Conservation (phyloP, 2,797 vertebrate genomes). For the Spheniscus humboldti region DNA sequence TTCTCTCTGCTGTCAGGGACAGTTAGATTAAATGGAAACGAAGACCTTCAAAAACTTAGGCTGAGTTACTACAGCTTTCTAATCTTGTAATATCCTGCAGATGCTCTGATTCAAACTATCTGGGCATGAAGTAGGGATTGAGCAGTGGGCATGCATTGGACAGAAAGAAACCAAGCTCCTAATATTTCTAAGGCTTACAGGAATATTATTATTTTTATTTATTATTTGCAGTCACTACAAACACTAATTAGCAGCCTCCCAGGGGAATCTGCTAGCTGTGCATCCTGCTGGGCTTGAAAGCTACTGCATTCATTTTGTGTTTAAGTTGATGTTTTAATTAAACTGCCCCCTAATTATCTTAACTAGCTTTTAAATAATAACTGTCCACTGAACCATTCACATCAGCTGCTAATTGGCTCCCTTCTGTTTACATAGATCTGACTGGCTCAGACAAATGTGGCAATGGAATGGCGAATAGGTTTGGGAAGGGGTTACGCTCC, state of each 20-base stretch:
- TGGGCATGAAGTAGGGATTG: background rate
- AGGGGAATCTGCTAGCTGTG: background rate
- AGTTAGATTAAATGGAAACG: background rate
- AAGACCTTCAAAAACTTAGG: background rate
- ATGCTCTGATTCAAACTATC: background rate
- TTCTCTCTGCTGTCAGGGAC: background rate
- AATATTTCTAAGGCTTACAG: background rate
- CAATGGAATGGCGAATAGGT: background rate
- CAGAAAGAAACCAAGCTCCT: background rate
- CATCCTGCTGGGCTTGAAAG: conserved; percentile 33
- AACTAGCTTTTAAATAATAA: conserved; percentile 39
- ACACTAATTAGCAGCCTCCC: conserved; percentile 33
- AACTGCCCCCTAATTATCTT: conserved; percentile 40
- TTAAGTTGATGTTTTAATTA: conserved; percentile 47
- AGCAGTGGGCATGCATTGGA: background rate
- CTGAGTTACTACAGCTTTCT: background rate
- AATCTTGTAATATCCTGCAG: background rate
- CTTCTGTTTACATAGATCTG: background rate
- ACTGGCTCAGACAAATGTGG: background rate
- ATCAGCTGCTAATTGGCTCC: background rate
- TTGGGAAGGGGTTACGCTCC: background rate
- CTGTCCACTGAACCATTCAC: background rate
- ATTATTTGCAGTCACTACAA: conserved; percentile 20
- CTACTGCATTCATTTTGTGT: background rate
- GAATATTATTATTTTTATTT: conserved; percentile 26